Evolutionary conservation across 2,797 vertebrate species (phyloP), one percentile per base, ranked within the genome.

Genomic region (Helicolenus hilgendorfi): DNA sequence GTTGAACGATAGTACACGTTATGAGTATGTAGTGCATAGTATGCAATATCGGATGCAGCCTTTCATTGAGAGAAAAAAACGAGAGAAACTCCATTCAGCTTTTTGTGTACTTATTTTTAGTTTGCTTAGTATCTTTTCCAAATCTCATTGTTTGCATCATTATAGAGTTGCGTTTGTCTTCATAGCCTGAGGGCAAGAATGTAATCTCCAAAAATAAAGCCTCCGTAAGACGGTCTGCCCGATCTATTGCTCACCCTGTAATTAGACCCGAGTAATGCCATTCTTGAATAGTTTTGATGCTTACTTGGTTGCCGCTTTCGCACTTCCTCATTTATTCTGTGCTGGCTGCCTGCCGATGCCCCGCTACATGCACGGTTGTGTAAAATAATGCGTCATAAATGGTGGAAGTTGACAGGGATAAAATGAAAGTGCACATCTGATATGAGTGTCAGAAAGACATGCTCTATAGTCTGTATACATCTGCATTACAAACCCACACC

Each of bases 251-350:
- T 75, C 35, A 26, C 72, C 77, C 36, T 31, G 65, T 71, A 69
- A 73, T 76, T n/a, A 15, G 24, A n/a, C 27, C 15, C 0, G 11
- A 65, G 77, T 74, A 7, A 24, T 38, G n/a, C 33, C 20, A 11
- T 38, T 36, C 14, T 69, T 9, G 29, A 24, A 20, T 13, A 35
- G 53, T 45, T 77, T 38, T 58, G 35, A 75, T 11, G 24, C n/a
- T 45, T 22, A 14, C 71, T 20, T 10, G 5, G 26, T 33, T 79
- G 55, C 65, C 15, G 26, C 36, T 73, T 67, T 41, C 26, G 56
- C 22, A 62, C 88, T 84, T 89, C 84, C 80, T 79, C 41, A n/a
- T 88, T 85, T 33, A 26, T 49, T 84, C 45, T 72, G 6, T 70
- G 70, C 55, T 11, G 60, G 59, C n/a, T 15, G 15, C 27, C 27